These are phyloP conservation scores for Drosophila carrolli DNA, from an alignment of 1,140 invertebrate species.

Conservation along the genomic window DNA sequence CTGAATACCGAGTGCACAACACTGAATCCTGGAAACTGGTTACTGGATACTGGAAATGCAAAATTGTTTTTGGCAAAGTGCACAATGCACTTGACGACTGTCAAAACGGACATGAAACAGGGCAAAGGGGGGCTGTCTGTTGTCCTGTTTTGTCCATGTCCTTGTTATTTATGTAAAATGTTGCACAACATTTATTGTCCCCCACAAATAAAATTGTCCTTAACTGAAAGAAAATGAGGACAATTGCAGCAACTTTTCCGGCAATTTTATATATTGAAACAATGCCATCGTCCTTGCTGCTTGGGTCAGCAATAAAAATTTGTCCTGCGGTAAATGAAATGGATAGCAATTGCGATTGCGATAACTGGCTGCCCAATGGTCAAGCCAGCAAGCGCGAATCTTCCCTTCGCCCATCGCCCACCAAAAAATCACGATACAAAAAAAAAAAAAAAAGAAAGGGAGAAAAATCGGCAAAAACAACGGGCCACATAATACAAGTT, in stretches of 20 bases:
- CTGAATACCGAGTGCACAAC: slow-evolving; percentile 11
- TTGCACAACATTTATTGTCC: slow-evolving; percentile 52
- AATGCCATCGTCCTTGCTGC: slow-evolving; percentile 65
- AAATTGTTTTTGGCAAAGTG: slow-evolving; percentile 82
- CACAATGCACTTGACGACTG: slow-evolving; percentile 81
- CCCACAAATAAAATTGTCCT: slow-evolving; percentile 62
- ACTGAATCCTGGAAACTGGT: background rate
- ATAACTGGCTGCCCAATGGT: slow-evolving; percentile 56
- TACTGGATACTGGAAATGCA: slow-evolving; percentile 27
- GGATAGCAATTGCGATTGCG: slow-evolving; percentile 78
- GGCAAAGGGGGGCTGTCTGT: background rate
- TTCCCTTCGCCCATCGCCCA: background rate
- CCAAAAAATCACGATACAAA: slow-evolving; percentile 21
- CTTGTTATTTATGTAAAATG: slow-evolving; percentile 65
- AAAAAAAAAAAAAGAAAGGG: slow-evolving; percentile 13
- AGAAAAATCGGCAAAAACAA: slow-evolving; percentile 19
- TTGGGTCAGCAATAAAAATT: slow-evolving; percentile 82
- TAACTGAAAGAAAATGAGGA: slow-evolving; percentile 78
- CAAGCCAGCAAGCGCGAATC: slow-evolving; percentile 18
- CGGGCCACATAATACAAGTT: slow-evolving; percentile 43
- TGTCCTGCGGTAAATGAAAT: slow-evolving; percentile 82
- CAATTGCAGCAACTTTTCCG: slow-evolving; percentile 79
- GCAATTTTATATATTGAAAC: slow-evolving; percentile 72
- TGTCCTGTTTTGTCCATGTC: slow-evolving; percentile 36
- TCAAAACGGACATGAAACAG: slow-evolving; percentile 65